Evolutionary conservation across 2,888 invertebrate genomes (phyloP).

Genomic region (Apoda limacodes): DNA sequence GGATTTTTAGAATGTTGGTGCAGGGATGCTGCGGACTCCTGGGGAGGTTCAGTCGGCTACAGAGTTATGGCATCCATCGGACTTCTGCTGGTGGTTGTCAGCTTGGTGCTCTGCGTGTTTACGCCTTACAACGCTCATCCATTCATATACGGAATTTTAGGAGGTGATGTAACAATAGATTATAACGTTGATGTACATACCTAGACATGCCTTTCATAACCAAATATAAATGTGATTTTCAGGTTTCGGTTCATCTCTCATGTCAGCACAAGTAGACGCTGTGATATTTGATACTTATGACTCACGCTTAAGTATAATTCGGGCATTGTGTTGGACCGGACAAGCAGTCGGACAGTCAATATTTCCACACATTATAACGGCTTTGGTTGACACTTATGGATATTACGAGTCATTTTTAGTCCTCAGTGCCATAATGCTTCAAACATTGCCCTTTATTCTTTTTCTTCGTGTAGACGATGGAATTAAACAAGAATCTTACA

Average conservation of each 20-base stretch:
- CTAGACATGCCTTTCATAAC: too few relatives aligned
- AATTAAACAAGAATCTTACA: constrained; percentile 41
- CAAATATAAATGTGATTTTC: constrained; percentile 20
- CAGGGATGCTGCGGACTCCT: constrained; percentile 59
- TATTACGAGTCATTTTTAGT: constrained; percentile 46
- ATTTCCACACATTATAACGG: constrained; percentile 54
- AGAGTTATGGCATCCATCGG: constrained; percentile 49
- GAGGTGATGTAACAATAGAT: too few relatives aligned
- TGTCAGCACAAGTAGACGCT: constrained; percentile 60
- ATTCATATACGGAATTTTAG: constrained; percentile 43
- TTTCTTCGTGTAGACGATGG: constrained; percentile 42
- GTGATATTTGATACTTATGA: constrained; percentile 61
- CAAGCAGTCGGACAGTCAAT: constrained; percentile 57
- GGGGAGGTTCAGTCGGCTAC: constrained; percentile 50
- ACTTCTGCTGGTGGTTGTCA: constrained; percentile 33
- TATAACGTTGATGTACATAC: too few relatives aligned
- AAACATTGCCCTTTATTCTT: constrained; percentile 50
- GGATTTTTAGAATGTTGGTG: constrained; percentile 57
- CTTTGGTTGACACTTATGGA: constrained; percentile 46
- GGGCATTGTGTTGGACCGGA: constrained; percentile 48
- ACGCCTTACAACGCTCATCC: constrained; percentile 39
- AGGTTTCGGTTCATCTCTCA: constrained; percentile 58
- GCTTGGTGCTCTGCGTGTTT: constrained; percentile 41
- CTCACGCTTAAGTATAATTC: constrained; percentile 40
- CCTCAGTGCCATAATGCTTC: constrained; percentile 48